Conservation (phyloP, 2,113 vertebrate species). For the Petroica traversi region DNA sequence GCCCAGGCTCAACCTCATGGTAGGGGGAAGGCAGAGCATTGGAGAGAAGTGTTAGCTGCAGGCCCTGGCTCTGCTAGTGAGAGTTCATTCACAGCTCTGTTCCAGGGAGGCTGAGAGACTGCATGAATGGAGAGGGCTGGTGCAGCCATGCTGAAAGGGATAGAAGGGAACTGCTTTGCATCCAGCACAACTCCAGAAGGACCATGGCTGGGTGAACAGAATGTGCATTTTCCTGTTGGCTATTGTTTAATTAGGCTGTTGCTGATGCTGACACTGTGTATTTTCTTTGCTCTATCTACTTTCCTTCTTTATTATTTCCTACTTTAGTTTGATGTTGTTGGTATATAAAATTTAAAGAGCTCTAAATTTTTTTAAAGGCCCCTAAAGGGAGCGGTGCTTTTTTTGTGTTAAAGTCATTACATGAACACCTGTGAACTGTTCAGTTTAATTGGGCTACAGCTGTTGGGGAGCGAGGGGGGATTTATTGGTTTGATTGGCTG, state of each 20-base stretch:
- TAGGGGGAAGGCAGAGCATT: background rate
- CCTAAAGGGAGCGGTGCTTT: constrained; percentile 74
- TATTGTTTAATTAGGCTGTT: constrained; percentile 47
- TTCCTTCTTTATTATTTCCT: constrained; percentile 76
- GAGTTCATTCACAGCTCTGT: background rate
- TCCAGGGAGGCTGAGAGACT: background rate
- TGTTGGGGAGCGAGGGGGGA: constrained; percentile 65
- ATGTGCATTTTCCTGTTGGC: constrained; percentile 18
- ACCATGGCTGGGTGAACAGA: background rate
- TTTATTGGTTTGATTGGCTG: constrained; percentile 52
- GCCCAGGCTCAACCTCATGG: background rate
- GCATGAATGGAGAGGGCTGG: background rate
- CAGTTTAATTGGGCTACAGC: constrained; percentile 81
- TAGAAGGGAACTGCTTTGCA: background rate
- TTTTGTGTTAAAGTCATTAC: constrained; percentile 75
- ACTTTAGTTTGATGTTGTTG: constrained; percentile 76
- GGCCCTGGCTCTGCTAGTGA: background rate
- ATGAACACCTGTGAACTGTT: constrained; percentile 77
- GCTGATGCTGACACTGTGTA: constrained; percentile 14
- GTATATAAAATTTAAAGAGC: constrained; percentile 84
- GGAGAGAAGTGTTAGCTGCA: background rate
- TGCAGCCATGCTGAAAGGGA: background rate
- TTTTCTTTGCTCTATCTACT: constrained; percentile 37
- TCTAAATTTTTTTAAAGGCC: constrained; percentile 79
- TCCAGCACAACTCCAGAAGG: background rate